A percentile compares a stretch with the other conserved stretches of the same genome.
Evolutionary conservation across 1,140 invertebrate genomes (phyloP).

Genomic region (Papilio machaon): DNA sequence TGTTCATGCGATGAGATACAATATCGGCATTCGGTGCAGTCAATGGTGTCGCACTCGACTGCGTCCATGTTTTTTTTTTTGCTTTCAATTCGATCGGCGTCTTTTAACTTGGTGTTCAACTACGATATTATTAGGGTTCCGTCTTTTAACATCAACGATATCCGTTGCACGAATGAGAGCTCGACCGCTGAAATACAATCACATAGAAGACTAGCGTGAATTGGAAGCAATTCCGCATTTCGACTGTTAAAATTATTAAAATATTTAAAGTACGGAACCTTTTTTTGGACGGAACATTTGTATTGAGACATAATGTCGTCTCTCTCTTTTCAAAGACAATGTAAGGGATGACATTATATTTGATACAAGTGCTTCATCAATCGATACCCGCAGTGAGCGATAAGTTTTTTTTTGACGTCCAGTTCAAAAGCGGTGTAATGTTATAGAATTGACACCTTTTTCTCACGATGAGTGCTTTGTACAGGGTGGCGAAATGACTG

Average conservation of each 20-base stretch:
- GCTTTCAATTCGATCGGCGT: constrained; percentile 53
- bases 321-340: no score
- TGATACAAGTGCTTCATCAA: no score
- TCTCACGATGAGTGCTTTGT: constrained; percentile 46
- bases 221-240: no score
- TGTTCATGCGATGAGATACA: constrained; percentile 44
- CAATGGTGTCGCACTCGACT: constrained; percentile 59
- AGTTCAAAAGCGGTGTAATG: constrained; percentile 44
- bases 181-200: not conserved
- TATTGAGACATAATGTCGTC: no score
- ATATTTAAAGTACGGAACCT: constrained; percentile 37
- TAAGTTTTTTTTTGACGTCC: constrained; percentile 37
- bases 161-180: not conserved
- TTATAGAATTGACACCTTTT: constrained; percentile 58
- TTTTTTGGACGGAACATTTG: not conserved
- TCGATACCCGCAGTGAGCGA: no score
- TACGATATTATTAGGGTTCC: constrained; percentile 44
- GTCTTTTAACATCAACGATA: not conserved
- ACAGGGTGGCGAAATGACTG: constrained; percentile 53
- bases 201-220: no score
- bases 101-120: constrained; percentile 49
- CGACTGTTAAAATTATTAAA: no score
- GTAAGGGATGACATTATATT: no score
- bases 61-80: constrained; percentile 53
- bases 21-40: constrained; percentile 46